Percentiles rank a stretch among this genome's conserved stretches.
phyloP scores from a whole-genome alignment of 2,888 invertebrate species.

The Coenonympha arcania region DNA sequence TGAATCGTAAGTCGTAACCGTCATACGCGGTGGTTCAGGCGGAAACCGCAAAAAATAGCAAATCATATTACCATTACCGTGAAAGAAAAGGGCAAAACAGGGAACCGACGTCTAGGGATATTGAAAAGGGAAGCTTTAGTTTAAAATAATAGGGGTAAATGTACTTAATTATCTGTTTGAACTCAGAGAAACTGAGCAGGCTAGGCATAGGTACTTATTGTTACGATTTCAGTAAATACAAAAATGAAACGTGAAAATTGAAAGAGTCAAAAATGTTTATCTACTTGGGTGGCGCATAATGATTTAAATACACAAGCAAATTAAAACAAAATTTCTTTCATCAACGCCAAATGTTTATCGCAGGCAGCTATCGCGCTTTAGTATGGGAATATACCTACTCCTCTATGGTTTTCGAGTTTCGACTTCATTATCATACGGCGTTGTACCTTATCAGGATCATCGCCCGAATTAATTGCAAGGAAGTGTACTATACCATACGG shows the following conservation, averaged over 20 bases:
- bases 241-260: background rate
- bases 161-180: background rate
- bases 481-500: constrained; percentile 61
- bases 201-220: no score
- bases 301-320: background rate
- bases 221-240: no score
- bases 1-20: constrained; percentile 68
- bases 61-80: constrained; percentile 52
- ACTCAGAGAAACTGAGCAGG: no score
- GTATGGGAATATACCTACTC: constrained; percentile 54
- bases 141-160: constrained; percentile 11
- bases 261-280: background rate
- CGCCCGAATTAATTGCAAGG: constrained; percentile 69
- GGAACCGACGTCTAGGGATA: constrained; percentile 25
- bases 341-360: constrained; percentile 28
- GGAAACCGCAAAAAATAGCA: constrained; percentile 72
- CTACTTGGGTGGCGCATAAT: background rate
- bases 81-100: constrained; percentile 44
- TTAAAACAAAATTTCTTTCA: background rate
- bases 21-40: constrained; percentile 63
- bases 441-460: constrained; percentile 61
- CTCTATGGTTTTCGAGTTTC: constrained; percentile 48
- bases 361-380: constrained; percentile 26
- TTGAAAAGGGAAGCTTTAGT: constrained; percentile 21
- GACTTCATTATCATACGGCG: constrained; percentile 61